phyloP scores from a whole-genome alignment of 92 coral and sea anemone species.

The Epizoanthus illoricatus region DNA sequence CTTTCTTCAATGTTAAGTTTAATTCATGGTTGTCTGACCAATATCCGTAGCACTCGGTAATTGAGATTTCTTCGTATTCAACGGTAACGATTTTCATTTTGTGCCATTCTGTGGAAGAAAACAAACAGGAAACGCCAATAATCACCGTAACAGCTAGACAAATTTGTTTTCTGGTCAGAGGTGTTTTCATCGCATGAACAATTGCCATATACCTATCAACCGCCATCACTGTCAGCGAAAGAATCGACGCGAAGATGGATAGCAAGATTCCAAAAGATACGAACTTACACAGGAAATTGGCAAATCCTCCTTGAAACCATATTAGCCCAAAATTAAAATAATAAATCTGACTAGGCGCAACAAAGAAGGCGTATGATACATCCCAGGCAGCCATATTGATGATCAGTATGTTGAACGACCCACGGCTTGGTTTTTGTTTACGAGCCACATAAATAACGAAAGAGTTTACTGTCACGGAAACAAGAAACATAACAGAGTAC shows the following conservation, averaged over 20 bases:
- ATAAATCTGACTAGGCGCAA: neutral
- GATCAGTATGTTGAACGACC: neutral
- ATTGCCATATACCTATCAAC: conserved; percentile 12
- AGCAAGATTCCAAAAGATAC: conserved; percentile 3
- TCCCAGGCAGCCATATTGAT: conserved; percentile 14
- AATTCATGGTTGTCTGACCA: neutral
- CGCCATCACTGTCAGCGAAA: conserved; percentile 5
- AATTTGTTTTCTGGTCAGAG: neutral
- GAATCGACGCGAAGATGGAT: conserved; percentile 8
- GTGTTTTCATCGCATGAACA: neutral
- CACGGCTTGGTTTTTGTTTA: neutral
- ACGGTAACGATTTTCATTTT: neutral
- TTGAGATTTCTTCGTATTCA: neutral
- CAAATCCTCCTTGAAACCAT: conserved; percentile 15
- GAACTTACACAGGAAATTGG: neutral
- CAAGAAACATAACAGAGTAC: neutral
- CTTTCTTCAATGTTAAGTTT: neutral
- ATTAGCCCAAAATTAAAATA: neutral
- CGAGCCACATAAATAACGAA: conserved; percentile 20
- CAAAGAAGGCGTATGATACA: neutral
- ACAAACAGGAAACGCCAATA: neutral
- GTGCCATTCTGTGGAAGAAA: neutral
- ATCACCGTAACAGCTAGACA: neutral
- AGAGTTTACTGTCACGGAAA: neutral
- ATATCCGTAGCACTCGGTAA: neutral